Evolutionary conservation across 2,888 invertebrate species (phyloP), one percentile per base, ranked within the genome.

Genomic region (Leptopterna dolabrata): DNA sequence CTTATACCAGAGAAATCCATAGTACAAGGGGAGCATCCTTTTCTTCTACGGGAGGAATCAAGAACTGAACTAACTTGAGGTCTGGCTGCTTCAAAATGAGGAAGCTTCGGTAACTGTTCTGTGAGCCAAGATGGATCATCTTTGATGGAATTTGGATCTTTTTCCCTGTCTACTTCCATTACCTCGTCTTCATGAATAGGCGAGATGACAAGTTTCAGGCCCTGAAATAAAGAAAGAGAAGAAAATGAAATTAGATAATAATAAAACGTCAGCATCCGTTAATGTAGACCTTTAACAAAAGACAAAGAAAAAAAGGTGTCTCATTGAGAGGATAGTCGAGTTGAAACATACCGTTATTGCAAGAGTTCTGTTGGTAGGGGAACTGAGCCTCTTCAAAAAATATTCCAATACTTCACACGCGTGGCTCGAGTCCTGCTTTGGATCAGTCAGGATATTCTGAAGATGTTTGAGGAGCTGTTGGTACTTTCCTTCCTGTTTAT

Each of bases 381-480:
- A 97, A 85, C 96, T 95, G 19, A 98, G 93, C 36, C 98, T 93
- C 90, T 96, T 94, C 90, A 97, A 93, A 92, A 98, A 97, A 92
- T 98, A 98, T 91, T 97, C 97, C 86, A 98, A 93, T 80, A 97
- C 96, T 91, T 98, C 98, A 89, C 95, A 95, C 76, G 97, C 96
- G 47, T 95, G 93, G 87, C 93, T 93, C 51, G 93, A 92, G 89
- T 93, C 95, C 90, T 91, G 93, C 90, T 92, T 92, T 81, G 92
- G 92, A 91, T 93, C 94, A 90, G 93, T 94, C 19, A 95, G 91
- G 90, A 93, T 92, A 1, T 92, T 93, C 90, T 95, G 94, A 76
- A 96, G 92, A 91, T 95, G 94, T 0, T 92, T 92, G 87, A 95
- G 90, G 30, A 97, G 92, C 92, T 97, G 97, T 9, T 96, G 95